A percentile compares a stretch with the other conserved stretches of the same genome.
These are phyloP conservation scores for Riparia riparia DNA, from an alignment of 2,113 vertebrate genomes.

Conservation along the genomic window DNA sequence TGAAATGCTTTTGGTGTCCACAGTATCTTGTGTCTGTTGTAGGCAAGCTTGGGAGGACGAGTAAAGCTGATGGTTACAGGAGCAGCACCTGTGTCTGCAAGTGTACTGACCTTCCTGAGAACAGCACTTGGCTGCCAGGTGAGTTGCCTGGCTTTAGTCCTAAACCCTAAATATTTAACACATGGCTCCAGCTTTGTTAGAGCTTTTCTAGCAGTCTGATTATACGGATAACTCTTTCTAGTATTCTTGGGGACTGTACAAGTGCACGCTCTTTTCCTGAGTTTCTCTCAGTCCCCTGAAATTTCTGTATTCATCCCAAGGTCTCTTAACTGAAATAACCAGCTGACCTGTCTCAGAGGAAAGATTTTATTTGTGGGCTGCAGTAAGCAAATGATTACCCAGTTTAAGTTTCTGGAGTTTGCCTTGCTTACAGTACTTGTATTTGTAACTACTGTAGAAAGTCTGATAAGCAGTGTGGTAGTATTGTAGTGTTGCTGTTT, in stretches of 20 bases:
- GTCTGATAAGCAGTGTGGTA: neutral
- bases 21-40: slow-evolving; percentile 34
- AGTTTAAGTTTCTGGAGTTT: neutral
- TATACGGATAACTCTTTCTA: neutral
- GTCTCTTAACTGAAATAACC: neutral
- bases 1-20: slow-evolving; percentile 34
- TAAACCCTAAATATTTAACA: neutral
- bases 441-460: neutral
- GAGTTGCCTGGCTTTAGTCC: slow-evolving; percentile 21
- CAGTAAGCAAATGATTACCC: neutral
- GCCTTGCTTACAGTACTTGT: neutral
- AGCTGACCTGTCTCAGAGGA: neutral
- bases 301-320: neutral
- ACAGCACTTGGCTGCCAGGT: slow-evolving; percentile 96
- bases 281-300: neutral
- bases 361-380: fast-evolving
- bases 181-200: neutral
- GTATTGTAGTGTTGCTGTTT: neutral
- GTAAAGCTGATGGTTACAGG: slow-evolving; percentile 93
- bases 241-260: neutral
- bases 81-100: slow-evolving; percentile 92
- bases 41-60: slow-evolving; percentile 92
- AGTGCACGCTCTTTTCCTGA: neutral
- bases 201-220: neutral
- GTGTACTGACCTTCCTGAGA: slow-evolving; percentile 91